Evolutionary conservation across 2,113 vertebrate genomes (phyloP), one percentile per base, ranked within the genome.

Genomic region (Pseudorhombus dupliciocellatus): DNA sequence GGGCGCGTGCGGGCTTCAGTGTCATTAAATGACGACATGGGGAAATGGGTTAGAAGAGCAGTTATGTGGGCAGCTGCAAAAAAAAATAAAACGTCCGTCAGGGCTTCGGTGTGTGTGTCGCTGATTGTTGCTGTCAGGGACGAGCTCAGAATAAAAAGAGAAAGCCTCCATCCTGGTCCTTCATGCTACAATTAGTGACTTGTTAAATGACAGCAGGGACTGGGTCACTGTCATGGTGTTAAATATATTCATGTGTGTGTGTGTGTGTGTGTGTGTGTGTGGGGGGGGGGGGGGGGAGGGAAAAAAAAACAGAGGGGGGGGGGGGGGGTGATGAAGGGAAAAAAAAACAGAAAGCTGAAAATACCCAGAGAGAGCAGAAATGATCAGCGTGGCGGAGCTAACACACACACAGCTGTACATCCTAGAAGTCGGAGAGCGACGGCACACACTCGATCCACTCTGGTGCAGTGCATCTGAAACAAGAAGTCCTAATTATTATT

Each of bases 401-500:
- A 70, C 59, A 70, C 64, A 72, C 82, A 80, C 83, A 85, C 87
- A 89, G 83, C 84, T 88, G 87, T 87, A 88, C 73, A 88, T 90
- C 76, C 83, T 81, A 73, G 75, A 84, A 77, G 85, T 80, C 89
- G 84, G 70, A 78, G 75, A 81, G 68, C 62, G 37, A 40, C 56
- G 65, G 40, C 44, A 54, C 77, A 75, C 81, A 81, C 84, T 87
- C 72, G 68, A 86, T 79, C 64, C 80, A 74, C 81, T 83, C 75
- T 74, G 81, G 77, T 77, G 73, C 14, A 52, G 66, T 77, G 84
- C 86, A 86, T 89, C 76, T 81, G 81, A 90, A 91, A 91, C 75
- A 83, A 89, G 84, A 84, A 83, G 84, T 87, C 83, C 84, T 90
- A 91, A 92, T 90, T 91, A 92, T 91, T 91, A 89, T 92, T 91